Conservation (phyloP, 2,113 vertebrate genomes). For the Python bivittatus region DNA sequence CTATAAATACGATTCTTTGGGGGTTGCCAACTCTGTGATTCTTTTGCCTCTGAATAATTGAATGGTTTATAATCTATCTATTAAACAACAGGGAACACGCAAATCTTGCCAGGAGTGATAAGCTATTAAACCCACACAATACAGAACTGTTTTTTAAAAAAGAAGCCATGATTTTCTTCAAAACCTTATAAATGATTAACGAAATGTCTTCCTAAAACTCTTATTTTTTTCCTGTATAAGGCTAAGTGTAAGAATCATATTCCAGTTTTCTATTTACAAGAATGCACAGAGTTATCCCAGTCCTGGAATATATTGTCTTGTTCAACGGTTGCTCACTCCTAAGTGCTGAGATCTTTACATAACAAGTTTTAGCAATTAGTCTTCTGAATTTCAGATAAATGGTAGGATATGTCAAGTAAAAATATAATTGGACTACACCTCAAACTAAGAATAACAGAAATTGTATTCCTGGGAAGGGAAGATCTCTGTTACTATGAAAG, state of each 20-base stretch:
- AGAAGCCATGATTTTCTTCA: not conserved
- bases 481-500: not conserved
- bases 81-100: not conserved
- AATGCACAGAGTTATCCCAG: too few species aligned
- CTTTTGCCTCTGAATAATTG: not conserved
- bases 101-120: not conserved
- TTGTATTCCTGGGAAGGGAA: not conserved
- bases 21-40: not conserved
- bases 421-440: conserved; percentile 1
- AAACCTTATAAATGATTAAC: not conserved
- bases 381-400: not conserved
- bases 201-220: not conserved
- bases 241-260: not conserved
- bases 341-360: not conserved
- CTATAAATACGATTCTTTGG: conserved; percentile 8
- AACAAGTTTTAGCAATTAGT: not conserved
- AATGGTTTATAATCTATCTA: not conserved
- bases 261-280: not conserved
- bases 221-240: not conserved
- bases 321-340: not conserved
- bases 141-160: not conserved
- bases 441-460: not conserved
- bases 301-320: not conserved
- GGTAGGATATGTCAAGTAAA: conserved; percentile 1
- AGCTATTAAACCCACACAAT: not conserved